Percentiles rank a stretch among this genome's conserved stretches.
phyloP scores from a whole-genome alignment of 2,797 vertebrate species.

The Acestrorhynchus altus region DNA sequence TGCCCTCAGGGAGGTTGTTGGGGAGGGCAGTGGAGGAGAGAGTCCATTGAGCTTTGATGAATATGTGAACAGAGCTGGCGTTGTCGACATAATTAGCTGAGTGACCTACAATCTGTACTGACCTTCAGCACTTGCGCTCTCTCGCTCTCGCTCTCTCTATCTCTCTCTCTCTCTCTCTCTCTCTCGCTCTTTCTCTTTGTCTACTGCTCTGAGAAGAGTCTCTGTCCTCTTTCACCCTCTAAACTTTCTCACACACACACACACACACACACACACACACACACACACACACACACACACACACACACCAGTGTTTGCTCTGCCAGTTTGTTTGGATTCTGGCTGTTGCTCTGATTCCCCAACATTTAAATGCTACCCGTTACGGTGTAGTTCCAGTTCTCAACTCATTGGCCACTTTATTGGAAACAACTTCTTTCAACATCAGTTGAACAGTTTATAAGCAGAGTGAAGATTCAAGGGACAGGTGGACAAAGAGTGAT shows the following conservation, averaged over 20 bases:
- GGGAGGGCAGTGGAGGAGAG: not conserved
- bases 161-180: not conserved
- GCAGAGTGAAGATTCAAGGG: too few species aligned
- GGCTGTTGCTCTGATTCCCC: conserved; percentile 27
- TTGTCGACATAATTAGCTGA: conserved; percentile 37
- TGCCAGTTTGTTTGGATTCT: conserved; percentile 34
- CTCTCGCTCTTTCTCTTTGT: not conserved
- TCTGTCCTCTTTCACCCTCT: conserved; percentile 53
- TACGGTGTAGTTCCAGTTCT: too few species aligned
- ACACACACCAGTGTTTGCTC: not conserved
- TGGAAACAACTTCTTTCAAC: not conserved
- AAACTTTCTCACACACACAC: conserved; percentile 55
- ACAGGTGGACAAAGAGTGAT: too few species aligned
- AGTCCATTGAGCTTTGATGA: conserved; percentile 3
- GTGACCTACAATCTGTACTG: conserved; percentile 32
- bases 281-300: conserved; percentile 14
- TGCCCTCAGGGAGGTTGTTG: too few species aligned
- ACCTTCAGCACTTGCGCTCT: conserved; percentile 53
- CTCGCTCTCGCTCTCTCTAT: too few species aligned
- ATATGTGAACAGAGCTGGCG: conserved; percentile 23
- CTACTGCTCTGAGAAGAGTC: conserved; percentile 39
- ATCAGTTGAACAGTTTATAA: too few species aligned
- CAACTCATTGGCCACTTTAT: not conserved
- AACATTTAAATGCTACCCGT: too few species aligned
- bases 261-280: conserved; percentile 11